Base-by-base conservation (phyloP, 2,797 vertebrate species). In the Oreonectes daqikongensis region DNA sequence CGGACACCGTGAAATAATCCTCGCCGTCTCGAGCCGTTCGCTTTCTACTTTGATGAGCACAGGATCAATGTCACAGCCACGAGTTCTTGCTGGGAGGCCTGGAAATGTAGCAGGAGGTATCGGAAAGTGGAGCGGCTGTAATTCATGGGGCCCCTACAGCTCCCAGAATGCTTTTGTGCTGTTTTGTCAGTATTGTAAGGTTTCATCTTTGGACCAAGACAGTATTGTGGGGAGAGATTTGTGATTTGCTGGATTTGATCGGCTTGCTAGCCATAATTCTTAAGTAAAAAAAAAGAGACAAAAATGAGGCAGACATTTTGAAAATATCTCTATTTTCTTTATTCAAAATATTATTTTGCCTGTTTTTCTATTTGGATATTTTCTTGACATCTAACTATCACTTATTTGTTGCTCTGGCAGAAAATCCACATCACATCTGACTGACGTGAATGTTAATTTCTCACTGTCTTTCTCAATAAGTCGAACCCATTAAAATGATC, bases 101-200 rank as follows among this genome's bases (percentile, higher is more conserved):
- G 38, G 30, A 53, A 12, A 40, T 44, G 57, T 2, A 18, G 53
- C 12, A 53, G 28, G 80, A 63, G 74, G 61, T 61, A 75, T 53
- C 65, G 69, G 44, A 35, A 59, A n/a, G 64, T 32, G 20, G 30
- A 5, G 52, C 10, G 75, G 72, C 20, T 28, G 48, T 66, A 65
- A 81, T 79, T 81, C 83, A 84, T 81, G 79, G 83, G 69, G 64
- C 1, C 8, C 11, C 8, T 40, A 24, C 64, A 8, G 42, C 63
- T 59, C 53, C 24, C 65, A 52, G 57, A 67, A 32, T 60, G 17
- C 66, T 40, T 74, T 73, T 74, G 71, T 61, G 71, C 69, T 38
- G 50, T 52, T 20, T 14, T 40, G 26, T 30, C 30, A n/a, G 32
- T 2, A 5, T 22, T 18, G 28, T 6, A 30, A 40, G 17, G 61